A percentile compares a stretch with the other conserved stretches of the same genome.
phyloP scores from a whole-genome alignment of 2,113 vertebrate species.

The Corvus moneduloides region DNA sequence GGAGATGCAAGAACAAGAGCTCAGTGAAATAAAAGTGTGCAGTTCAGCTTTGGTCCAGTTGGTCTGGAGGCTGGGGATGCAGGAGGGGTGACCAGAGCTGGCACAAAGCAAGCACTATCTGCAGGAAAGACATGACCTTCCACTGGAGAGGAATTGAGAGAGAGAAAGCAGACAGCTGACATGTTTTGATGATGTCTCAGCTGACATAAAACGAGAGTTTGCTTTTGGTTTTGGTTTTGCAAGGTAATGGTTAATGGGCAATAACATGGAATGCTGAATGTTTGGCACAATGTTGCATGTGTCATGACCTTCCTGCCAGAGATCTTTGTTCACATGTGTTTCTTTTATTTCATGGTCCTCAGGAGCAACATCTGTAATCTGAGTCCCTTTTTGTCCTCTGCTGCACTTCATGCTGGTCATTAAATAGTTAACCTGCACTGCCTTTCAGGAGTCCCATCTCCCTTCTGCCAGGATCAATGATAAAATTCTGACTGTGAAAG shows the following conservation, averaged over 20 bases:
- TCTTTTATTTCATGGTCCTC: background rate
- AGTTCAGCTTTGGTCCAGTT: background rate
- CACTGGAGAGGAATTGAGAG: background rate
- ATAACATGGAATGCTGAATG: background rate
- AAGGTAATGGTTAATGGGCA: background rate
- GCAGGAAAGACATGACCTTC: background rate
- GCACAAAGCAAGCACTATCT: background rate
- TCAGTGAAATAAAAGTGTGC: background rate
- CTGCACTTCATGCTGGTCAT: background rate
- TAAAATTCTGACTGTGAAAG: background rate
- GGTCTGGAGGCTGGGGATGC: background rate
- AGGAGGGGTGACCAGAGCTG: background rate
- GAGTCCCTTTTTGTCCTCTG: background rate
- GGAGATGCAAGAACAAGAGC: background rate
- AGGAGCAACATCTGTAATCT: background rate
- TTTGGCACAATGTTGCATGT: background rate
- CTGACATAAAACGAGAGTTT: background rate
- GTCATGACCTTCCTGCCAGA: background rate
- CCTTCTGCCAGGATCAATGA: slow-evolving; percentile 13
- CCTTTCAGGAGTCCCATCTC: background rate
- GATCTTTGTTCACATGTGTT: background rate
- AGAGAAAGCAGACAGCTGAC: background rate
- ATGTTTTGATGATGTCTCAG: background rate
- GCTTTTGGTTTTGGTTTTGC: background rate
- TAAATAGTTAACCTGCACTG: background rate